A percentile compares a stretch with the other conserved stretches of the same genome.
These are phyloP conservation scores for Nesidiocoris tenuis DNA, from an alignment of 2,888 invertebrate species.

Conservation along the genomic window DNA sequence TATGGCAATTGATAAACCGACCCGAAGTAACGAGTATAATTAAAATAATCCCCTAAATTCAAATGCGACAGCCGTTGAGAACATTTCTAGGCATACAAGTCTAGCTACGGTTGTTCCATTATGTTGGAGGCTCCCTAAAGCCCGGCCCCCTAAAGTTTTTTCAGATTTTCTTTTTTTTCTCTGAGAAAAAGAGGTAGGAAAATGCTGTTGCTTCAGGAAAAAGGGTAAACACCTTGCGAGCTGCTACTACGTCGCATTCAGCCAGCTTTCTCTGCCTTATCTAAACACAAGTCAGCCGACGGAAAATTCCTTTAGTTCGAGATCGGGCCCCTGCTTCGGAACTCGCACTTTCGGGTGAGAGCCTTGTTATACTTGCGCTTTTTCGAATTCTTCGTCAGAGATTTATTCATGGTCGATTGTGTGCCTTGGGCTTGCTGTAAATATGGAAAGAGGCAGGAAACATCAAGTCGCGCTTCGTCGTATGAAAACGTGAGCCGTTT, in stretches of 20 bases:
- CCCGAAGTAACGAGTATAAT: too few relatives aligned
- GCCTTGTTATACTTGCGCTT: background rate
- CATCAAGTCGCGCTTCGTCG: background rate
- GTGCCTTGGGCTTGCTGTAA: background rate
- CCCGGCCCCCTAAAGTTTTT: too few relatives aligned
- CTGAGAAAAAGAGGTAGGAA: background rate
- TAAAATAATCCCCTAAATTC: too few relatives aligned
- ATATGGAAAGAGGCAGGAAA: background rate
- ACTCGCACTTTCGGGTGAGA: background rate
- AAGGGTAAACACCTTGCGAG: background rate
- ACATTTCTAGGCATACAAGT: too few relatives aligned
- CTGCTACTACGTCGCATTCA: background rate
- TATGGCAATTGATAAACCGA: too few relatives aligned
- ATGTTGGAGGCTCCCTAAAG: too few relatives aligned
- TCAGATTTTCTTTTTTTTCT: too few relatives aligned
- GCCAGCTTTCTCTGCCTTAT: conserved; percentile 21
- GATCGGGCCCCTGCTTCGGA: background rate
- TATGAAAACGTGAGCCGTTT: too few relatives aligned
- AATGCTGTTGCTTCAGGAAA: background rate
- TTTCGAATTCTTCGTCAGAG: background rate
- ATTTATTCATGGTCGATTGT: background rate
- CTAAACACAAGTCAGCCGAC: conserved; percentile 18
- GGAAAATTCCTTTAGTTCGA: conserved; percentile 6
- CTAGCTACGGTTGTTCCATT: too few relatives aligned
- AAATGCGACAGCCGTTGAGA: too few relatives aligned